Evolutionary conservation across 2,113 vertebrate species (phyloP).

Genomic region (Puntigrus tetrazona): DNA sequence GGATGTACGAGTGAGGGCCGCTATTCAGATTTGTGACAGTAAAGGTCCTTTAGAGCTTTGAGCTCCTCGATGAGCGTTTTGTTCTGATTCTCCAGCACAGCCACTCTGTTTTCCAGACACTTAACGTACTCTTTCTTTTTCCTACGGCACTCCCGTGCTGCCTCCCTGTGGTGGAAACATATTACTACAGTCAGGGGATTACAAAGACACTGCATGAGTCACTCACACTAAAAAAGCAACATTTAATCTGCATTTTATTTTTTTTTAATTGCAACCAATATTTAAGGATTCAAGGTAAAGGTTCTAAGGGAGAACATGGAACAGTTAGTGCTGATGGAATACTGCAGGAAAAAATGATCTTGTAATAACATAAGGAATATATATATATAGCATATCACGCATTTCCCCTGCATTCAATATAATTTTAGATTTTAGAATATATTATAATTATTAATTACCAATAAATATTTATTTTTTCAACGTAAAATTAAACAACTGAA

Average conservation of each 20-base stretch:
- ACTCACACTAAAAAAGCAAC: not conserved
- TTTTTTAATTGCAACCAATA: not conserved
- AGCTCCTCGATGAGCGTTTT: constrained; percentile 99
- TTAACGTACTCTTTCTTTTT: constrained; percentile 99
- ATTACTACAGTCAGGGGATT: constrained; percentile 20
- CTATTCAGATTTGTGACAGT: constrained; percentile 99
- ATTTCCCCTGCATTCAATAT: no score
- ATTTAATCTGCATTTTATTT: not conserved
- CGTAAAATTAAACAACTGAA: no score
- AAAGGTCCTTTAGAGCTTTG: constrained; percentile 99
- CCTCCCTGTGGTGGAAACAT: constrained; percentile 81
- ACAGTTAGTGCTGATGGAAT: not conserved
- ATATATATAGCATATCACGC: no score
- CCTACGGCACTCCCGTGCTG: constrained; percentile 94
- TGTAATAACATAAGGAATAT: not conserved
- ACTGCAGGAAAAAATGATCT: not conserved
- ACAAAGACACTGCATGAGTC: not conserved
- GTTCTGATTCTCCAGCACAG: constrained; percentile 99
- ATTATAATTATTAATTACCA: no score
- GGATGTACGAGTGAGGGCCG: constrained; percentile 52
- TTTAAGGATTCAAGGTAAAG: not conserved
- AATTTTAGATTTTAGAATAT: no score
- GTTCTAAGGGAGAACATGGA: not conserved
- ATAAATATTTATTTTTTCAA: no score
- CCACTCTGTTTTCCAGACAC: constrained; percentile 98